phyloP scores from a whole-genome alignment of 2,888 invertebrate genomes.

The Xestia sexstrigata region DNA sequence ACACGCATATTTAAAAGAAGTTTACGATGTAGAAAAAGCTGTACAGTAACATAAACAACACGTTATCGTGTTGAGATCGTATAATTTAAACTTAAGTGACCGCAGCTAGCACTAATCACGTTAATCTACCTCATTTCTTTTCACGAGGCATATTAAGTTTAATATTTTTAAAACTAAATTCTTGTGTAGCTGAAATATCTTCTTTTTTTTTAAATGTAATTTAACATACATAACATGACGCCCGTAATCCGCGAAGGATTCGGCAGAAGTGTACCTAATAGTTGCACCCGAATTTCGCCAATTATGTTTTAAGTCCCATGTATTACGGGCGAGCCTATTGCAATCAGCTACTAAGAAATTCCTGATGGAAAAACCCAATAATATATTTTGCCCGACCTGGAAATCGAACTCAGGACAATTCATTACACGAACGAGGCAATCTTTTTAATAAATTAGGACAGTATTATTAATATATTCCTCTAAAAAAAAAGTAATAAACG shows the following conservation, averaged over 20 bases:
- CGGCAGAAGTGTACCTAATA: not conserved
- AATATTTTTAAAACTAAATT: conserved; percentile 5
- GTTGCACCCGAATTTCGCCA: not conserved
- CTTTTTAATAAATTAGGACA: not conserved
- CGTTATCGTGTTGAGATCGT: conserved; percentile 52
- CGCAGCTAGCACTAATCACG: conserved; percentile 37
- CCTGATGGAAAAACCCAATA: not conserved
- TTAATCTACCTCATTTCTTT: conserved; percentile 27
- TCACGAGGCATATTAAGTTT: not conserved
- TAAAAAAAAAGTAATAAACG: not conserved
- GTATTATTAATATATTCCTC: conserved; percentile 9
- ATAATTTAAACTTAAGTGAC: conserved; percentile 51
- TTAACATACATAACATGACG: not conserved
- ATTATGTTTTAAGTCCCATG: not conserved
- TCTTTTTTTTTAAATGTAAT: not conserved
- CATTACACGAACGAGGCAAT: not conserved
- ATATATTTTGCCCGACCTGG: not conserved
- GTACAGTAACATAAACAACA: conserved; percentile 36
- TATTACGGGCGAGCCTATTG: not conserved
- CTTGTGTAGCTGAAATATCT: not conserved
- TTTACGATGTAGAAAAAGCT: conserved; percentile 40
- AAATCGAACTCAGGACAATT: not conserved
- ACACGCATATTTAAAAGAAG: conserved; percentile 36
- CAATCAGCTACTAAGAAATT: not conserved
- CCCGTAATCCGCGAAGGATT: not conserved